Conservation (phyloP, 1,140 invertebrate genomes). For the Grapholita molesta region DNA sequence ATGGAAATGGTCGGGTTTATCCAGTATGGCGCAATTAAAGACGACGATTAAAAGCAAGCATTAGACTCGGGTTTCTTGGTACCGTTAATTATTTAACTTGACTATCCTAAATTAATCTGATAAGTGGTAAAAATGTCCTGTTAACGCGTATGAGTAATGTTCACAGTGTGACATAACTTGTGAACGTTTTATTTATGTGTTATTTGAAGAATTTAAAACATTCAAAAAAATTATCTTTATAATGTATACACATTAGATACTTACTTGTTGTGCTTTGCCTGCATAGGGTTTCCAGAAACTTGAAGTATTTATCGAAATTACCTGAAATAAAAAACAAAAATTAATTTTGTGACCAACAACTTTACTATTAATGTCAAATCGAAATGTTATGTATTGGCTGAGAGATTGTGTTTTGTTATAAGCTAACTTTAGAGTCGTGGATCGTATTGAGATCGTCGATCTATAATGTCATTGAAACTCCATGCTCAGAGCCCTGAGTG, state of each 20-base stretch:
- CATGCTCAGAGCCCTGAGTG: too few species aligned
- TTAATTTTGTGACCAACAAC: background rate
- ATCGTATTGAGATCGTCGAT: too few species aligned
- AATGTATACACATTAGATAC: background rate
- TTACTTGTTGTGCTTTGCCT: background rate
- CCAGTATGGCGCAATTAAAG: constrained; percentile 40
- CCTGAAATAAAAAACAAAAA: background rate
- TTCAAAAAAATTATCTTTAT: background rate
- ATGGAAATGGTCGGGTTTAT: constrained; percentile 11
- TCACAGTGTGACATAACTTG: background rate
- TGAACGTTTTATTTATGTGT: background rate
- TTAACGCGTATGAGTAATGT: background rate
- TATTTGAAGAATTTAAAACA: background rate
- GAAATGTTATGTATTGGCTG: background rate
- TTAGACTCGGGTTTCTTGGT: constrained; percentile 42
- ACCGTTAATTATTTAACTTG: constrained; percentile 53
- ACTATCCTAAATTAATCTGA: constrained; percentile 33
- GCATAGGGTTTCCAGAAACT: background rate
- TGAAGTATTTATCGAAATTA: background rate
- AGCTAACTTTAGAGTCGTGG: too few species aligned
- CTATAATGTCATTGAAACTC: too few species aligned
- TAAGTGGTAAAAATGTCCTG: constrained; percentile 8
- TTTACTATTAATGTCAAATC: background rate
- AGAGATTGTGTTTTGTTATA: background rate
- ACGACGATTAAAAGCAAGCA: constrained; percentile 43